These are phyloP conservation scores for Alosa alosa DNA, from an alignment of 2,113 vertebrate genomes.

Conservation along the genomic window DNA sequence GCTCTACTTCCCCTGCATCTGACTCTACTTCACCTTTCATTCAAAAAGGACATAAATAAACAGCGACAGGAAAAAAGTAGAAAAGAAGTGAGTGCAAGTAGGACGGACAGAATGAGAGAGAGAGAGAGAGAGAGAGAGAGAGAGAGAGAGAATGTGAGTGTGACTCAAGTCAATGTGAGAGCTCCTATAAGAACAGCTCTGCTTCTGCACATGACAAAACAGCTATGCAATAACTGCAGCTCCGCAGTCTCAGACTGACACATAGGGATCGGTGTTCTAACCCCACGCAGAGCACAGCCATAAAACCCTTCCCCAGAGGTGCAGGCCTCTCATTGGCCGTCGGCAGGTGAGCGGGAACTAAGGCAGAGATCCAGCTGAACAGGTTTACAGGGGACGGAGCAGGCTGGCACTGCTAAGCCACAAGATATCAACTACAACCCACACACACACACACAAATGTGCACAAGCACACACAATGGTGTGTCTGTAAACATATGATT, in stretches of 20 bases:
- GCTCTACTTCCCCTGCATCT: too few species aligned
- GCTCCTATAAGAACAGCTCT: too few species aligned
- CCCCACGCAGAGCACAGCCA: not conserved
- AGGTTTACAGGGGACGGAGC: slow-evolving; percentile 7
- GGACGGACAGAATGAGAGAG: not conserved
- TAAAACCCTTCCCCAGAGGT: not conserved
- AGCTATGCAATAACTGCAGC: too few species aligned
- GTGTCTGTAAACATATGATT: not conserved
- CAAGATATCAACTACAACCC: slow-evolving; percentile 6
- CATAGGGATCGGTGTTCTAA: too few species aligned
- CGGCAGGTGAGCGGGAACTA: not conserved
- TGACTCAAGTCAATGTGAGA: too few species aligned
- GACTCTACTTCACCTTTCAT: too few species aligned
- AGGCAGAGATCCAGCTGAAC: not conserved
- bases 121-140: slow-evolving; percentile 1
- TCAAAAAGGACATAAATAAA: too few species aligned
- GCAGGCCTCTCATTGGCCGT: not conserved
- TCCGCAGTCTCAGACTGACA: too few species aligned
- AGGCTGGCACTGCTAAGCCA: not conserved
- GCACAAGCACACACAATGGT: not conserved
- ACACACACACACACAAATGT: not conserved
- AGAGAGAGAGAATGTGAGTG: not conserved
- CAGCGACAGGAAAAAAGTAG: too few species aligned
- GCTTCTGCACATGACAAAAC: too few species aligned
- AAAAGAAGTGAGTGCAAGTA: too few species aligned